Conservation (phyloP, 2,113 vertebrate genomes). For the Lagopus leucura region DNA sequence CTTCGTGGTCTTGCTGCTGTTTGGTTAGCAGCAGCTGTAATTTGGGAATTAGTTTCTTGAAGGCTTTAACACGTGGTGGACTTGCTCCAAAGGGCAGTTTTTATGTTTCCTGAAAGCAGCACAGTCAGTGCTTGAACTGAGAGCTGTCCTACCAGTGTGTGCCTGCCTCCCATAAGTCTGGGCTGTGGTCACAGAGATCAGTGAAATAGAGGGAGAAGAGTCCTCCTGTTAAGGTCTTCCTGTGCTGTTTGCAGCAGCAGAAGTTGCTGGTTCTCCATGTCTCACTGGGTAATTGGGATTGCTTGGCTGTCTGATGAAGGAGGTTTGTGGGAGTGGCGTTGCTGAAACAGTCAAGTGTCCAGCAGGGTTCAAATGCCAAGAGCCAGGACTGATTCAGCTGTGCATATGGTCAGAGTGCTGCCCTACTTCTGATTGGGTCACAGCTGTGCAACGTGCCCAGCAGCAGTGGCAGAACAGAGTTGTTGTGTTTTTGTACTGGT, state of each 20-base stretch:
- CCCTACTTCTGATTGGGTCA: neutral
- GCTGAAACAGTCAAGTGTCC: neutral
- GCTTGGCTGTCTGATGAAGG: neutral
- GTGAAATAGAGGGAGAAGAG: neutral
- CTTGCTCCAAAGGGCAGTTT: neutral
- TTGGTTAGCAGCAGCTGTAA: neutral
- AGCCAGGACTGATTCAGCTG: neutral
- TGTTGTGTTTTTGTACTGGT: neutral
- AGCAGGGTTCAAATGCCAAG: neutral
- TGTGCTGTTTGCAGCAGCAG: neutral
- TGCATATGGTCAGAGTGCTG: neutral
- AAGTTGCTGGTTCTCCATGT: neutral
- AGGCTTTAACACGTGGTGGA: rapidly evolving
- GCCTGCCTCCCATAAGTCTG: neutral
- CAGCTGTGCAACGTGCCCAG: neutral
- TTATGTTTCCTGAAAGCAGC: neutral
- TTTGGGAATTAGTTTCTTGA: neutral
- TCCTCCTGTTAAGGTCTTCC: neutral
- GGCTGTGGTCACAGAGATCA: neutral
- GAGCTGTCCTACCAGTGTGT: neutral
- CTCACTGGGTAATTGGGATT: neutral
- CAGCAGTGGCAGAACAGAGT: neutral
- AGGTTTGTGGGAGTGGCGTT: neutral
- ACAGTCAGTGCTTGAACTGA: neutral
- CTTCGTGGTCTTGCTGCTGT: neutral